Base-by-base conservation (phyloP, 1,140 invertebrate species). In the Pseudomyrmex gracilis region DNA sequence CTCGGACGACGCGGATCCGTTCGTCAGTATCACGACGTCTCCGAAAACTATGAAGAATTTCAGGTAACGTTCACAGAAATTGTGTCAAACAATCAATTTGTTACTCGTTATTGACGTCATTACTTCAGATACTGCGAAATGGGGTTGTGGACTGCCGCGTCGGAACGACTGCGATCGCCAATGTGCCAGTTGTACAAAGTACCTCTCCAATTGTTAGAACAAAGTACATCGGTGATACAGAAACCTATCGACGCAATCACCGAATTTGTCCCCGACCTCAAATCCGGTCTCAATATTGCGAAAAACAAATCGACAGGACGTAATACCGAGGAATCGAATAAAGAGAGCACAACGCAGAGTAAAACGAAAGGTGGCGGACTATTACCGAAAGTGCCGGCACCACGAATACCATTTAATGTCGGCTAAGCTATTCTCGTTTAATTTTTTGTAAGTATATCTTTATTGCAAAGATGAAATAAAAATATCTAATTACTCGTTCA, bases 81-180 rank as follows among this genome's bases (percentile, higher is more conserved):
- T 20, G 10, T 45, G 8, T 64, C 17, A 57, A 57, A 60, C 53
- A 60, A 2, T 82, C 8, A 49, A 15, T 58, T 15, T 8, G 1
- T 60, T 12, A 1, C 45, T 12, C 20, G 15, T 49, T 60, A 68
- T 34, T 82, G 64, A 73, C 55, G 24, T 83, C 0, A 8, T 24
- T 73, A 71, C 12, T 85, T 82, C n/a, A 93, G 91, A 66, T 92
- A 91, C 87, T 96, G 96, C 83, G 94, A 96, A 91, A 95, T 96
- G 91, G 96, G 94, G 53, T 88, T 96, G 0, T 95, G 96, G 95
- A 94, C 95, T 0, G 96, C 95, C 20, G 89, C 95, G 0, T 88
- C 93, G 2, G 92, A 95, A 67, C 92, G 95, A 74, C 87, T 96
- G 8, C 93, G 94, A 86, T 95, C 95, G 68, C 87, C 93, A 0